Evolutionary conservation across 2,888 invertebrate genomes (phyloP).

Genomic region (Tromatobia lineatoria): DNA sequence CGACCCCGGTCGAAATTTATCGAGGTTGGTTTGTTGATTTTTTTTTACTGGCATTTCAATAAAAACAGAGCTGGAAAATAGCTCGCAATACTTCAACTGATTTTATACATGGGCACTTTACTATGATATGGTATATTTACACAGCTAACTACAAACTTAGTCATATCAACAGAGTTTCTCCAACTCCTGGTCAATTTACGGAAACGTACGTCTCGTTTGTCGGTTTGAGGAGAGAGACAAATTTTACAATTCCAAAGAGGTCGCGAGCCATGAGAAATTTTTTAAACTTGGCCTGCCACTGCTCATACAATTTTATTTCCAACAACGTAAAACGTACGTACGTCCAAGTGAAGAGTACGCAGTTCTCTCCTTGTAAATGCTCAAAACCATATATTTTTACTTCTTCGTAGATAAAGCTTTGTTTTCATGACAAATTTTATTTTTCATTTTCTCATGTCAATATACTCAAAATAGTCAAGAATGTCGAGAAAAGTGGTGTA

Average conservation of each 20-base stretch:
- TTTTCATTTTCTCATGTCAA: too few species aligned
- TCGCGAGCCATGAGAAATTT: conserved; percentile 29
- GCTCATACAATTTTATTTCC: conserved; percentile 47
- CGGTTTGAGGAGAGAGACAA: conserved; percentile 30
- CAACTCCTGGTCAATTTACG: conserved; percentile 14
- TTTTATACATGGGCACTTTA: neutral
- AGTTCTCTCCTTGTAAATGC: conserved; percentile 82
- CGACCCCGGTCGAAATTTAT: neutral
- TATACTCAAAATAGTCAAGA: too few species aligned
- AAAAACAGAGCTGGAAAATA: too few species aligned
- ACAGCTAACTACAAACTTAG: neutral
- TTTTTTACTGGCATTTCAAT: neutral
- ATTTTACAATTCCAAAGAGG: conserved; percentile 49
- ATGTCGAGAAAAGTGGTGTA: too few species aligned
- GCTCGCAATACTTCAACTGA: neutral
- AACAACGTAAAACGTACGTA: conserved; percentile 41
- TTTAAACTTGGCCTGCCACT: conserved; percentile 36
- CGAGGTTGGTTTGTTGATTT: neutral
- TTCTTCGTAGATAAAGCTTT: too few species aligned
- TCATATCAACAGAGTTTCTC: conserved; percentile 4
- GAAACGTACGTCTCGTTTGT: neutral
- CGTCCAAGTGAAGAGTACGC: conserved; percentile 69
- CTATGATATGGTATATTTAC: neutral
- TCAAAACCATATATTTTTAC: too few species aligned
- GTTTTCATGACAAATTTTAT: too few species aligned